Conservation (phyloP, 2,797 vertebrate genomes). For the Acanthurus lineatus region DNA sequence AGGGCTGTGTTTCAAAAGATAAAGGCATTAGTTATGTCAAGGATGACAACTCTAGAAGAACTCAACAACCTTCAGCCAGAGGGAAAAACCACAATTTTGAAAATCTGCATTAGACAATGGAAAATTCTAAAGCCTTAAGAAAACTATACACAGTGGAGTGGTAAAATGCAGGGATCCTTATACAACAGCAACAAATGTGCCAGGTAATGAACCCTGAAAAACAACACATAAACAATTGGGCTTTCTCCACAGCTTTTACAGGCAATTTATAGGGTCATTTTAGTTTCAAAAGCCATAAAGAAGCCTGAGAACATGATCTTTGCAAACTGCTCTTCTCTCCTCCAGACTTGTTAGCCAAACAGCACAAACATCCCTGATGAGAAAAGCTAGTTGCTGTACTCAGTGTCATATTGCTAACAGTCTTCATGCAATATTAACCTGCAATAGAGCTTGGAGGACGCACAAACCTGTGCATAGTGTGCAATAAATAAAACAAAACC, state of each 20-base stretch:
- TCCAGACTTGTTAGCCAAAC: constrained; percentile 65
- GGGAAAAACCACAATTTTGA: constrained; percentile 3
- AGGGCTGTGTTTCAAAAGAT: constrained; percentile 19
- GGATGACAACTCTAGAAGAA: constrained; percentile 15
- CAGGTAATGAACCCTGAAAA: constrained; percentile 44
- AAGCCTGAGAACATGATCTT: constrained; percentile 22
- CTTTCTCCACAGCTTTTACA: constrained; percentile 34
- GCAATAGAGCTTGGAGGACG: constrained; percentile 71
- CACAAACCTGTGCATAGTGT: constrained; percentile 70
- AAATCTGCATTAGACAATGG: background rate
- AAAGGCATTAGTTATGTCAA: constrained; percentile 26
- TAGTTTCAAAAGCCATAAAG: constrained; percentile 44
- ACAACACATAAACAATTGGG: constrained; percentile 23
- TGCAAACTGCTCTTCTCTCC: constrained; percentile 41
- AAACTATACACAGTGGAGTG: background rate
- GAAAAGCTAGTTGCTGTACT: constrained; percentile 54
- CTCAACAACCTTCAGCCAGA: constrained; percentile 21
- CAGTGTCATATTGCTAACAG: constrained; percentile 70
- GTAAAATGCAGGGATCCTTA: constrained; percentile 25
- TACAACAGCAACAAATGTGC: constrained; percentile 28
- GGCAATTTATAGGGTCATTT: constrained; percentile 46
- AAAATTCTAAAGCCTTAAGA: background rate
- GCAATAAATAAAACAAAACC: constrained; percentile 83
- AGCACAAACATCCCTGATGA: constrained; percentile 63
- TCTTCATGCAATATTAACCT: constrained; percentile 81